phyloP scores from a whole-genome alignment of 2,888 invertebrate species.

The Isotomurus palustris region DNA sequence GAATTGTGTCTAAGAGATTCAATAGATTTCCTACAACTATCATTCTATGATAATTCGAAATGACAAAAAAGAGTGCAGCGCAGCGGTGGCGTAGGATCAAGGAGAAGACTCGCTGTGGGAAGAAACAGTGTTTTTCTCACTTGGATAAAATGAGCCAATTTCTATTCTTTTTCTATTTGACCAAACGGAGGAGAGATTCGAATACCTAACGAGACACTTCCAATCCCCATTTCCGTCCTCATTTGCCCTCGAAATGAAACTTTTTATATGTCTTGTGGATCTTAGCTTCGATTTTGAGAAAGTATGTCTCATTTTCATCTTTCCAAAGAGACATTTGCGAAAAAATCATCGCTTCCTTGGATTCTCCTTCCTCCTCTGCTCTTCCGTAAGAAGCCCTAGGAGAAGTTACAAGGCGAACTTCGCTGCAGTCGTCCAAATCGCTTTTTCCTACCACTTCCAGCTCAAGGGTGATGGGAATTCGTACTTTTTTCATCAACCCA shows the following conservation, averaged over 20 bases:
- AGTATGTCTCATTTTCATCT: conserved; percentile 6
- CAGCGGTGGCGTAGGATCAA: too few species aligned
- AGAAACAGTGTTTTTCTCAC: conserved; percentile 14
- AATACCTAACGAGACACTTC: conserved; percentile 5
- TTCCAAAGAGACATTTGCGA: too few species aligned
- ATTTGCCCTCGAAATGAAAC: conserved; percentile 10
- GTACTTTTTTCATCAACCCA: too few species aligned
- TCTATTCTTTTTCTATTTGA: conserved; percentile 12
- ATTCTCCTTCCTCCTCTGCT: too few species aligned
- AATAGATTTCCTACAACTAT: too few species aligned
- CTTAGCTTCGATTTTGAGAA: background rate
- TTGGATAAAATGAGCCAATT: conserved; percentile 13
- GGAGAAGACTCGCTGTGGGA: background rate
- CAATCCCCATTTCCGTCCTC: conserved; percentile 14
- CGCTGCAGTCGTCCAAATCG: too few species aligned
- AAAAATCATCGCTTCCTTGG: too few species aligned
- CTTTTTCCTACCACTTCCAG: too few species aligned
- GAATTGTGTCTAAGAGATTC: too few species aligned
- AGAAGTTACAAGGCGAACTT: too few species aligned
- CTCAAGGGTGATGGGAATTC: too few species aligned
- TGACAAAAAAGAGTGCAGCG: conserved; percentile 3
- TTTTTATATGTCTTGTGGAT: conserved; percentile 2
- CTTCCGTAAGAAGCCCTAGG: too few species aligned
- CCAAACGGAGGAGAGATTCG: conserved; percentile 7
- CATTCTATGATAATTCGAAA: background rate